Percentiles rank a stretch among this genome's conserved stretches.
These are phyloP conservation scores for Aegotheles bennettii DNA, from an alignment of 2,113 vertebrate species.

Conservation along the genomic window DNA sequence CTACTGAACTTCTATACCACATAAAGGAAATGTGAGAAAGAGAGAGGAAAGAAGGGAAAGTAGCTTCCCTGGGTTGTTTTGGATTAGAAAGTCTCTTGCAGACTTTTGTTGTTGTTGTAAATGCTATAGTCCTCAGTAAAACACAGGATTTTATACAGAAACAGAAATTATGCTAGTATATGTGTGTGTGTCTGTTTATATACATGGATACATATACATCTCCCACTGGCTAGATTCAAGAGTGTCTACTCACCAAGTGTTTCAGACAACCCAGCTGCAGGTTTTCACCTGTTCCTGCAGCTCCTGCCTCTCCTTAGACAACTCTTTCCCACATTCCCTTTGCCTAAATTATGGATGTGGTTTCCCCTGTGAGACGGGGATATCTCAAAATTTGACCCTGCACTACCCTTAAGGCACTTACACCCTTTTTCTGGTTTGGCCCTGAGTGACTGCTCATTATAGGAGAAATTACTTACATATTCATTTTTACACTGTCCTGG, in stretches of 20 bases:
- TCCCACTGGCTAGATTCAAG: neutral
- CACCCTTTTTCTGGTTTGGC: neutral
- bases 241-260: neutral
- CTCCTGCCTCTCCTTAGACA: neutral
- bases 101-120: neutral
- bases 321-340: neutral
- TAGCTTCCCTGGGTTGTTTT: neutral
- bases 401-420: neutral
- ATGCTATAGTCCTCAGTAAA: neutral
- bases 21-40: neutral
- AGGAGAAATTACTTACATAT: neutral
- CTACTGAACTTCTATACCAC: neutral
- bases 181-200: neutral
- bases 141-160: neutral
- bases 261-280: neutral
- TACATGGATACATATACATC: neutral
- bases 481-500: neutral
- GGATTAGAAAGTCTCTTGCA: neutral
- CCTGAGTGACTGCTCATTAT: neutral
- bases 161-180: neutral
- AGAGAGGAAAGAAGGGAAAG: neutral
- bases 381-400: neutral
- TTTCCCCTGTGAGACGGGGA: neutral
- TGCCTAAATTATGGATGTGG: neutral
- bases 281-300: neutral